phyloP scores from a whole-genome alignment of 2,888 invertebrate genomes.

The Carcina quercana region DNA sequence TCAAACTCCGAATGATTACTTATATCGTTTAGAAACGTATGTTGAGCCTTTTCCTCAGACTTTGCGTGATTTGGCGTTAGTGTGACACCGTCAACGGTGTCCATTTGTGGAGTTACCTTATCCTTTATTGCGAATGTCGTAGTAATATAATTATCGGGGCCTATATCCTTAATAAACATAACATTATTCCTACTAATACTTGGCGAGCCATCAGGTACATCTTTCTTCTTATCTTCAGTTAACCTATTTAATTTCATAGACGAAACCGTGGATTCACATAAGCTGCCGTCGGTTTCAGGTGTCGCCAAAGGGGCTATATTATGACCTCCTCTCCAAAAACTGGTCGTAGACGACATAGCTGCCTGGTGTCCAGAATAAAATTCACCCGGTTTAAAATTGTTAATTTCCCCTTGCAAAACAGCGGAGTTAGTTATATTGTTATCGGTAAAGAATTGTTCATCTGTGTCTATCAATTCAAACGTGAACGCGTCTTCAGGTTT shows the following conservation, averaged over 20 bases:
- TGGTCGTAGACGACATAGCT: constrained; percentile 50
- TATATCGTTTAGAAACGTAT: constrained; percentile 62
- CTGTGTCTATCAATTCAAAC: constrained; percentile 89
- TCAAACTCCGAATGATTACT: constrained; percentile 66
- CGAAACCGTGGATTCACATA: constrained; percentile 71
- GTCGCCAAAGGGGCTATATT: constrained; percentile 75
- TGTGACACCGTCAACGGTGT: constrained; percentile 43
- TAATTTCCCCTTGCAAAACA: constrained; percentile 48
- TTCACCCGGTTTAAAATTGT: constrained; percentile 67
- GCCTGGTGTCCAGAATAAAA: constrained; percentile 61
- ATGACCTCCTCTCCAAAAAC: constrained; percentile 58
- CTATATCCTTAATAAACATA: constrained; percentile 78
- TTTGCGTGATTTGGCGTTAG: constrained; percentile 55
- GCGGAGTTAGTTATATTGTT: constrained; percentile 65
- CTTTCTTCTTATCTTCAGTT: constrained; percentile 55
- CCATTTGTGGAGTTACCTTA: constrained; percentile 36
- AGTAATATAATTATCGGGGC: constrained; percentile 83
- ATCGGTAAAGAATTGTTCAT: constrained; percentile 77
- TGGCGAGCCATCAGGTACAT: constrained; percentile 57
- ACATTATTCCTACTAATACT: constrained; percentile 70
- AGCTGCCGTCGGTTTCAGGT: constrained; percentile 76
- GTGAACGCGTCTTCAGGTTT: constrained; percentile 86
- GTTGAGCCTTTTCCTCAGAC: constrained; percentile 66
- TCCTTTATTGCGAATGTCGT: constrained; percentile 74
- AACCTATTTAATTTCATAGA: constrained; percentile 65